A percentile compares a stretch with the other conserved stretches of the same genome.
phyloP scores from a whole-genome alignment of 2,888 invertebrate species.

The Napeogenes inachia region DNA sequence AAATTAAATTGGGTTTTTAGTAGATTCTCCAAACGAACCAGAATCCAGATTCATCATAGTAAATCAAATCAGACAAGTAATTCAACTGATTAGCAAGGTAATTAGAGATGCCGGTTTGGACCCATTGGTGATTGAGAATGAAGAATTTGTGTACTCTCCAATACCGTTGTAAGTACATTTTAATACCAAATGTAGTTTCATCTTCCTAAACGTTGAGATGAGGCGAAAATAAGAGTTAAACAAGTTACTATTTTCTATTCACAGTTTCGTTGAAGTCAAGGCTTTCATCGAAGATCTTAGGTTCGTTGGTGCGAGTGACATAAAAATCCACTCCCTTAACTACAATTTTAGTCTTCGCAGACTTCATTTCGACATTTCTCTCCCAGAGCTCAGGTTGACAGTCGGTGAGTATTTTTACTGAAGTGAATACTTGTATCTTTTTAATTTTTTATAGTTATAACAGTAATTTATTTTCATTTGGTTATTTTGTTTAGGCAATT shows the following conservation, averaged over 20 bases:
- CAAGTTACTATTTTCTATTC: slow-evolving; percentile 5
- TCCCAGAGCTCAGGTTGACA: slow-evolving; percentile 41
- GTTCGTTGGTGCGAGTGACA: slow-evolving; percentile 49
- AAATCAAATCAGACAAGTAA: slow-evolving; percentile 30
- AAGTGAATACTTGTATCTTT: neutral
- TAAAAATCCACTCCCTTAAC: slow-evolving; percentile 44
- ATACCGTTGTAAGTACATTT: neutral
- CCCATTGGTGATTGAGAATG: slow-evolving; percentile 35
- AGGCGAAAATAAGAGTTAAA: neutral
- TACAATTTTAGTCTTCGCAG: slow-evolving; percentile 37
- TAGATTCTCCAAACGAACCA: slow-evolving; percentile 10
- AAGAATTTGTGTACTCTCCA: neutral
- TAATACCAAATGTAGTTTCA: neutral
- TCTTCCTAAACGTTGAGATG: neutral
- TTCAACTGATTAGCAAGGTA: slow-evolving; percentile 37
- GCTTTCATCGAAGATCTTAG: slow-evolving; percentile 35
- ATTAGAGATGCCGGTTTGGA: slow-evolving; percentile 48
- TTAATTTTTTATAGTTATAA: neutral
- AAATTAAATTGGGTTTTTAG: neutral
- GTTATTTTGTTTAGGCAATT: neutral
- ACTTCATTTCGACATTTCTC: slow-evolving; percentile 42
- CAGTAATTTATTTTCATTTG: neutral
- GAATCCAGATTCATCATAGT: slow-evolving; percentile 2
- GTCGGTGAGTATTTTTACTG: slow-evolving; percentile 41
- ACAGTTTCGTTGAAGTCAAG: slow-evolving; percentile 42